Evolutionary conservation across 1,140 invertebrate genomes (phyloP), one percentile per base, ranked within the genome.

Genomic region (Apis laboriosa): DNA sequence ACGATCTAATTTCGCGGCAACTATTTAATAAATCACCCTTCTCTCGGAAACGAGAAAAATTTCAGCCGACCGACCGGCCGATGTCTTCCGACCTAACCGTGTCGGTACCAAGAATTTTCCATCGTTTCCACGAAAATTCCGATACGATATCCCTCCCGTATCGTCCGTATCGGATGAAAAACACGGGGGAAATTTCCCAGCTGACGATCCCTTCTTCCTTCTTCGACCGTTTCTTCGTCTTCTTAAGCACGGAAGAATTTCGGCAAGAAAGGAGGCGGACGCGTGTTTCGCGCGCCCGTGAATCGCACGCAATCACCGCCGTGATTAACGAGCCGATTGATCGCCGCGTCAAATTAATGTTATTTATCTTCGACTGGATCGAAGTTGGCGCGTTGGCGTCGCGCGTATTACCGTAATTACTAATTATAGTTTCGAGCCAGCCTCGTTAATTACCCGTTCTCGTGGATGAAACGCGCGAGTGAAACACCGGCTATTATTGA

Each of bases 361-460:
- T 88, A 88, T 88, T 88, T 88, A 83, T 88, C 86, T 88, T 88
- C 24, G 67, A 72, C 67, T 66, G 75, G 55, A 68, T 55, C 83
- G 67, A 71, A 24, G 64, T 68, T 67, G 63, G 64, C 70, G 85
- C 60, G 74, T 73, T 53, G 58, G 51, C 75, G 58, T 80, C 80
- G 70, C 77, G 61, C 71, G 83, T 88, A 87, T 89, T 84, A 89
- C 60, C 83, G 77, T 84, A 83, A 89, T 89, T 85, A 88, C 82
- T 89, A 89, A 89, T 89, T 89, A 89, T 87, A 87, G 88, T 83
- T 85, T 87, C 87, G 83, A 77, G 83, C 80, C 77, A 67, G 24
- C 34, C 68, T 84, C 80, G 88, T 89, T 89, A 89, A 89, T 89
- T 89, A 86, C 43, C 80, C 55, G 76, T 43, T 43, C 34, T 43